Evolutionary conservation across 92 coral and sea anemone species (phyloP).

Genomic region (Umimayanthus chanpuru): DNA sequence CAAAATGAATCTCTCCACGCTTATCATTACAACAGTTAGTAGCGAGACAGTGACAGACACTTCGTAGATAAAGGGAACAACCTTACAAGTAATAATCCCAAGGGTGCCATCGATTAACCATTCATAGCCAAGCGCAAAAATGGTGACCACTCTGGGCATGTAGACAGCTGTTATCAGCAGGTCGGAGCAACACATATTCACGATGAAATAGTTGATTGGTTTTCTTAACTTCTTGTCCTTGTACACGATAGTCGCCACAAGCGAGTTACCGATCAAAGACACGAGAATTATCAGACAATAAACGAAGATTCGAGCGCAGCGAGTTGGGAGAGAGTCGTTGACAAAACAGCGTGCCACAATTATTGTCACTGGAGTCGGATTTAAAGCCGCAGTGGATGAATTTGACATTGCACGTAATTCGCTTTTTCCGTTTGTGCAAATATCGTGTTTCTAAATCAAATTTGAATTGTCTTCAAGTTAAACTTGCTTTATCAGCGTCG

Average conservation of each 20-base stretch:
- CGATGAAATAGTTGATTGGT: conserved; percentile 77
- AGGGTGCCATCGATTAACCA: conserved; percentile 67
- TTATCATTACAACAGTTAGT: conserved; percentile 72
- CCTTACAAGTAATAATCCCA: conserved; percentile 69
- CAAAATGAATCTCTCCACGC: conserved; percentile 67
- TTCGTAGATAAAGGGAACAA: conserved; percentile 62
- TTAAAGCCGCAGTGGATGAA: not conserved
- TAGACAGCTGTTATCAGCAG: conserved; percentile 67
- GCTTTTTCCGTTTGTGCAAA: not conserved
- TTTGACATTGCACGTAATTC: not conserved
- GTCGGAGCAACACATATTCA: conserved; percentile 78
- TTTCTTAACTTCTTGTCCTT: conserved; percentile 61
- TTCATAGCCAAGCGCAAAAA: conserved; percentile 60
- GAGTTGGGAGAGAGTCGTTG: conserved; percentile 51
- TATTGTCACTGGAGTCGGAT: not conserved
- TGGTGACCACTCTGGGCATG: conserved; percentile 71
- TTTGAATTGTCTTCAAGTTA: not conserved
- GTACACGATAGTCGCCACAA: conserved; percentile 62
- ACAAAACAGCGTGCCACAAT: conserved; percentile 50
- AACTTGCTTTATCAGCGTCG: not conserved
- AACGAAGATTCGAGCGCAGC: conserved; percentile 52
- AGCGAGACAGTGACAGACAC: conserved; percentile 70
- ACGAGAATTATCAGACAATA: conserved; percentile 67
- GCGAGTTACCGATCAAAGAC: conserved; percentile 68
- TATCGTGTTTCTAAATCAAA: not conserved